Evolutionary conservation across 2,888 invertebrate genomes (phyloP).

Genomic region (Archips xylosteana): DNA sequence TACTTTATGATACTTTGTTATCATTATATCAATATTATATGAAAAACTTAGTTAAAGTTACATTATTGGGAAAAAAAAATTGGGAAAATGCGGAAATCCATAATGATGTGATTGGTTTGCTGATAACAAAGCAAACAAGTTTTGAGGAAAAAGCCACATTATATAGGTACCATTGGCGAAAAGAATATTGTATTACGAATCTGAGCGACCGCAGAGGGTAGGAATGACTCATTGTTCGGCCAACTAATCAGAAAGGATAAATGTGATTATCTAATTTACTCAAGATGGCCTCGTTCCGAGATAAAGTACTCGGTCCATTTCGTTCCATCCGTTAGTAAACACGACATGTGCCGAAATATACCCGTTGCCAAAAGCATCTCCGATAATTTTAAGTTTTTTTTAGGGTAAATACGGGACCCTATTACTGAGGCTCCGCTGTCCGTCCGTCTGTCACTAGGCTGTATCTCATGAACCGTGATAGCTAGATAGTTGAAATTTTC

Average conservation of each 20-base stretch:
- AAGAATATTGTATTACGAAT: constrained; percentile 28
- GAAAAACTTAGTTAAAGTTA: too few species aligned
- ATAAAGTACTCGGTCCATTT: constrained; percentile 4
- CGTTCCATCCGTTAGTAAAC: constrained; percentile 5
- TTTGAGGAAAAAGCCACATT: constrained; percentile 18
- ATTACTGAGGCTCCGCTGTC: too few species aligned
- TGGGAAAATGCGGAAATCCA: neutral
- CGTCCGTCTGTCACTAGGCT: too few species aligned
- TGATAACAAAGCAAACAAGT: constrained; percentile 14
- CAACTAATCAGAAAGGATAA: constrained; percentile 38
- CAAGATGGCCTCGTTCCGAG: constrained; percentile 2
- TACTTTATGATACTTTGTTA: too few species aligned
- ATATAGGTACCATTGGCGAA: neutral
- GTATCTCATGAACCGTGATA: too few species aligned
- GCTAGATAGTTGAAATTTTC: too few species aligned
- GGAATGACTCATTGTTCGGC: constrained; percentile 28
- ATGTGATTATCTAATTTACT: constrained; percentile 32
- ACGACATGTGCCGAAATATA: neutral
- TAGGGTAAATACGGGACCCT: too few species aligned
- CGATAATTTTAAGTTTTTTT: constrained; percentile 5
- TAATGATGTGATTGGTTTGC: neutral
- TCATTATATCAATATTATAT: too few species aligned
- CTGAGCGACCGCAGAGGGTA: constrained; percentile 4
- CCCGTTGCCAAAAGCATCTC: neutral
- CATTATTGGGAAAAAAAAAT: too few species aligned